Conservation (phyloP, 2,888 invertebrate species). For the Incurvaria masculella region DNA sequence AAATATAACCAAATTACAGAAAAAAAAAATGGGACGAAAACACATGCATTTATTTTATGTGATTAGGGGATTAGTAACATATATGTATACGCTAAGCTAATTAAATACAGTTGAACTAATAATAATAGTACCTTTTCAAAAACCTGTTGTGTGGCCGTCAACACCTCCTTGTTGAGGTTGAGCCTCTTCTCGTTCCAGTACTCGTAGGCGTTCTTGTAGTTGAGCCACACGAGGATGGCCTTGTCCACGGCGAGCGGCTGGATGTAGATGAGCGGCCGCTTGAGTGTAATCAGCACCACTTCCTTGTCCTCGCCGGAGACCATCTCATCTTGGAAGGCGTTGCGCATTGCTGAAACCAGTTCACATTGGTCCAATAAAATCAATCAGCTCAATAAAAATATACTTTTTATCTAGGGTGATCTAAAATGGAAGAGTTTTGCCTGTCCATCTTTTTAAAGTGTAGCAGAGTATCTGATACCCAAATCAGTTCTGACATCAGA, state of each 20-base stretch:
- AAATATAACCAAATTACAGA: too few species aligned
- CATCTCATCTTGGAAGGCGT: constrained; percentile 89
- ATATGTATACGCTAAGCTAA: too few species aligned
- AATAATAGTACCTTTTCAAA: constrained; percentile 35
- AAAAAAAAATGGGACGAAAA: too few species aligned
- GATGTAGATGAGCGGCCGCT: constrained; percentile 91
- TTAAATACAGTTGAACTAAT: too few species aligned
- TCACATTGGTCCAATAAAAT: too few species aligned
- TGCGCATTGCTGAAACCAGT: constrained; percentile 57
- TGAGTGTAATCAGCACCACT: constrained; percentile 85
- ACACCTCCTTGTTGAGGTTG: constrained; percentile 84
- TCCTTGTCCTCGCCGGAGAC: constrained; percentile 79
- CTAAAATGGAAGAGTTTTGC: too few species aligned
- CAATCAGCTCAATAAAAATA: too few species aligned
- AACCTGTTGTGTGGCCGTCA: constrained; percentile 70
- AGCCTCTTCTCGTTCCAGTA: constrained; percentile 98
- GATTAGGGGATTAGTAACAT: too few species aligned
- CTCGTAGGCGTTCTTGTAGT: constrained; percentile 99
- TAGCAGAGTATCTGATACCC: too few species aligned
- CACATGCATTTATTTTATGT: neutral
- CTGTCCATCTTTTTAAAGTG: too few species aligned
- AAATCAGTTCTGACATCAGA: too few species aligned
- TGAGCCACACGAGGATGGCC: constrained; percentile 97
- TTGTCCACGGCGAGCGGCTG: constrained; percentile 98
- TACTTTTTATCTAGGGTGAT: too few species aligned